Evolutionary conservation across 2,797 vertebrate species (phyloP).

Genomic region (Galagoides demidoff): DNA sequence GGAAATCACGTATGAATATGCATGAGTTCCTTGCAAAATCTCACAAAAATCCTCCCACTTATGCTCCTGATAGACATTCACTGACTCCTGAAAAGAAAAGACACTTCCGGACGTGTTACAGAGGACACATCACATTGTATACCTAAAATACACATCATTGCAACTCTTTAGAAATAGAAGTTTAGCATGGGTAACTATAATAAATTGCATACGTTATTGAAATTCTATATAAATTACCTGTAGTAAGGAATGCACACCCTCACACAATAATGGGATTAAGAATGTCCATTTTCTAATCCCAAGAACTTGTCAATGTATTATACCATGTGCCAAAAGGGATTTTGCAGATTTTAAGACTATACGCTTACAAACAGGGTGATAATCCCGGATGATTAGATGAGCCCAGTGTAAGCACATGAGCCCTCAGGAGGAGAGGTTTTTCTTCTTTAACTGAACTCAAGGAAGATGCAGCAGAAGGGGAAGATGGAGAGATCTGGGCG

Average conservation of each 20-base stretch:
- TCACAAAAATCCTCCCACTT: conserved; percentile 9
- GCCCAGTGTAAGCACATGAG: not conserved
- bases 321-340: not conserved
- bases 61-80: not conserved
- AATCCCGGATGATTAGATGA: not conserved
- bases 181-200: not conserved
- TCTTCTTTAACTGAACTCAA: not conserved
- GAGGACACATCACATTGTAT: not conserved
- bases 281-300: not conserved
- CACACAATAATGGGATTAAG: not conserved
- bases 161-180: not conserved
- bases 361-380: not conserved
- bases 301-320: not conserved
- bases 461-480: not conserved
- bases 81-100: not conserved
- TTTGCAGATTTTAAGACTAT: not conserved
- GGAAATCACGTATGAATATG: not conserved
- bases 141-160: not conserved
- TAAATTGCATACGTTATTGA: not conserved
- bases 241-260: not conserved
- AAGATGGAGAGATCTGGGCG: not conserved
- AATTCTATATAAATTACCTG: not conserved
- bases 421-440: not conserved
- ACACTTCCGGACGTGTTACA: not conserved
- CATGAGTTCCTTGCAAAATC: conserved; percentile 10